These are phyloP conservation scores for Scarus forsteni DNA, from an alignment of 2,797 vertebrate genomes.

Conservation along the genomic window DNA sequence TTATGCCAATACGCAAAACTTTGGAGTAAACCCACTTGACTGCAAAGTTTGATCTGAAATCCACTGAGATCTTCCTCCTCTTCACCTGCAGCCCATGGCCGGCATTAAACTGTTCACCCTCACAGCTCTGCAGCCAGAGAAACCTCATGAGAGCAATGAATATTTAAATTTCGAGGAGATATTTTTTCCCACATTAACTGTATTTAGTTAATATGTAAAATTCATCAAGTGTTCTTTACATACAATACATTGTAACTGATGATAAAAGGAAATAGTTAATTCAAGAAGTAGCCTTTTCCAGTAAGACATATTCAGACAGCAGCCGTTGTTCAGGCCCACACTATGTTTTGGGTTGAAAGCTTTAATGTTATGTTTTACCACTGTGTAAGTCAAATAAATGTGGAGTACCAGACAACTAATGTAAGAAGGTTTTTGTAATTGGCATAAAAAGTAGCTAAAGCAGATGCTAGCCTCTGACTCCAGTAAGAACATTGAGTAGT, in stretches of 20 bases:
- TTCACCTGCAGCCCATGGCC: constrained; percentile 51
- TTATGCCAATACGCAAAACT: constrained; percentile 54
- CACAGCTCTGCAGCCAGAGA: constrained; percentile 38
- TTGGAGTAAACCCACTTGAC: constrained; percentile 51
- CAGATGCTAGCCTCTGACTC: no score
- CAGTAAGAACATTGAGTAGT: no score
- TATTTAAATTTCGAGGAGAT: constrained; percentile 12
- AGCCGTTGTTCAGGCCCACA: background rate
- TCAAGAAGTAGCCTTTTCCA: constrained; percentile 18
- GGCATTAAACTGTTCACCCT: constrained; percentile 45
- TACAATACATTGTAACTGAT: background rate
- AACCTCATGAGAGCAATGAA: constrained; percentile 27
- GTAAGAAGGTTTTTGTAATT: no score
- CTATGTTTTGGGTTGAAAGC: background rate
- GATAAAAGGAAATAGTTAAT: constrained; percentile 6
- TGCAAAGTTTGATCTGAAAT: constrained; percentile 29
- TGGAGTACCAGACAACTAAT: no score
- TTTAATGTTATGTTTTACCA: background rate
- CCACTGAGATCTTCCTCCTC: constrained; percentile 47
- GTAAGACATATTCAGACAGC: background rate
- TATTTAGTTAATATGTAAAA: background rate
- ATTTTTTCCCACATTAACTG: background rate
- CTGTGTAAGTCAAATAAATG: background rate
- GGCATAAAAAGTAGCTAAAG: no score
- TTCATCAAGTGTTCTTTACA: background rate